Conservation (phyloP, 2,797 vertebrate species). For the Melanotaenia pygmaea region DNA sequence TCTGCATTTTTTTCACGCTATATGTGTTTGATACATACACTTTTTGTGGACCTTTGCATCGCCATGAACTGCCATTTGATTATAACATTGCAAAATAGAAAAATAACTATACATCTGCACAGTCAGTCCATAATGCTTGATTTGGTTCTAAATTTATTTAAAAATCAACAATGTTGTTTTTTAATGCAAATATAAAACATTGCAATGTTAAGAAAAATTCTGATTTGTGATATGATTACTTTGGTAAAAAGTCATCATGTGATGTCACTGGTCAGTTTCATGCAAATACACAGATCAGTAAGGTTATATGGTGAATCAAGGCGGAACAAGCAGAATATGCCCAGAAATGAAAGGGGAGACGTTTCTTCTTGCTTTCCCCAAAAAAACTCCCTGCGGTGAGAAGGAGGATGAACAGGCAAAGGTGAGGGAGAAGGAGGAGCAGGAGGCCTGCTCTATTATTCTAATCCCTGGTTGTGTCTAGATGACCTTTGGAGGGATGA, state of each 20-base stretch:
- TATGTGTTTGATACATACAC: background rate
- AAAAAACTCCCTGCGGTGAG: slow-evolving; percentile 52
- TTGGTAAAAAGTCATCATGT: background rate
- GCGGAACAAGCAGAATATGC: slow-evolving; percentile 3
- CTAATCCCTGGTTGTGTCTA: slow-evolving; percentile 83
- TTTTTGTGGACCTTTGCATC: no score
- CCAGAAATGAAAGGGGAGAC: slow-evolving; percentile 25
- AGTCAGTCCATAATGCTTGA: background rate
- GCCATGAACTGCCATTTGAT: slow-evolving; percentile 5
- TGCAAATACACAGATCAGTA: background rate
- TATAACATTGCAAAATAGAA: background rate
- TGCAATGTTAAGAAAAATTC: background rate
- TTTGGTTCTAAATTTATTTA: background rate
- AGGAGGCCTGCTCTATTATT: slow-evolving; percentile 83
- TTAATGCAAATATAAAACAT: background rate
- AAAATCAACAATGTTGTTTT: background rate
- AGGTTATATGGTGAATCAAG: background rate
- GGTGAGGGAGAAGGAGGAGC: slow-evolving; percentile 67
- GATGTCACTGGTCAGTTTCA: background rate
- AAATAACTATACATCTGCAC: background rate
- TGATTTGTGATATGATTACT: background rate
- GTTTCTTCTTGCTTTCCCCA: slow-evolving; percentile 30
- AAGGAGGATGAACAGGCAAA: slow-evolving; percentile 47
- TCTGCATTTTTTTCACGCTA: background rate
- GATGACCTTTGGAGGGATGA: slow-evolving; percentile 85